These are phyloP conservation scores for Hystrix brachyura DNA, from an alignment of 2,113 vertebrate species.

Conservation along the genomic window DNA sequence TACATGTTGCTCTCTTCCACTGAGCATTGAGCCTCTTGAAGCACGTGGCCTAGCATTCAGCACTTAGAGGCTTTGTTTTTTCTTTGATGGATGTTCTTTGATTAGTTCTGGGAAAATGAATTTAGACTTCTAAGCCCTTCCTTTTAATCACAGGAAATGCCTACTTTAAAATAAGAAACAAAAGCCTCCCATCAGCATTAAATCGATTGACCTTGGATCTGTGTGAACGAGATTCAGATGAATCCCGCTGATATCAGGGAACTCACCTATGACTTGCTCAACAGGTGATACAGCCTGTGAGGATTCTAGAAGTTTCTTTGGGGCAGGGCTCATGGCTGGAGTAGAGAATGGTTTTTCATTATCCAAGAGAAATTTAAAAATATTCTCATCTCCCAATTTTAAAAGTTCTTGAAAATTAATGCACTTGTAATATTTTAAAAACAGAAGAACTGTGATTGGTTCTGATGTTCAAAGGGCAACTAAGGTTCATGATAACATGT, in stretches of 20 bases:
- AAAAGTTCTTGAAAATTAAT: slow-evolving; percentile 16
- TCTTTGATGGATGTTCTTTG: slow-evolving; percentile 49
- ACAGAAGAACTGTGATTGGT: neutral
- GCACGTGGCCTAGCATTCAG: neutral
- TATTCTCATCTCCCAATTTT: neutral
- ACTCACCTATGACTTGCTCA: neutral
- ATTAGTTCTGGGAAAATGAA: slow-evolving; percentile 50
- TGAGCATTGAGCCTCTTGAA: neutral
- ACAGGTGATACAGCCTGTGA: neutral
- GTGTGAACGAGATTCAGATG: neutral
- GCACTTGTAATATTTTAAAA: neutral
- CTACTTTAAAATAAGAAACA: slow-evolving; percentile 27
- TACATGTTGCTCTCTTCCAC: neutral
- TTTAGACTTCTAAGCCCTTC: slow-evolving; percentile 28
- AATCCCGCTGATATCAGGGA: neutral
- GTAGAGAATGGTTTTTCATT: neutral
- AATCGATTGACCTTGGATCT: neutral
- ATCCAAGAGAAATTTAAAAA: neutral
- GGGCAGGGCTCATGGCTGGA: neutral
- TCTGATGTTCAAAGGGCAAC: slow-evolving; percentile 40
- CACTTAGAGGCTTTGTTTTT: neutral
- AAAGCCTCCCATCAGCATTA: neutral
- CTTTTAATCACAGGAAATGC: slow-evolving; percentile 58
- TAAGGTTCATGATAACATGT: neutral
- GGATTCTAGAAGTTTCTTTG: slow-evolving; percentile 8